These are phyloP conservation scores for Cryptocephalus moraei DNA, from an alignment of 2,888 invertebrate genomes.

Conservation along the genomic window DNA sequence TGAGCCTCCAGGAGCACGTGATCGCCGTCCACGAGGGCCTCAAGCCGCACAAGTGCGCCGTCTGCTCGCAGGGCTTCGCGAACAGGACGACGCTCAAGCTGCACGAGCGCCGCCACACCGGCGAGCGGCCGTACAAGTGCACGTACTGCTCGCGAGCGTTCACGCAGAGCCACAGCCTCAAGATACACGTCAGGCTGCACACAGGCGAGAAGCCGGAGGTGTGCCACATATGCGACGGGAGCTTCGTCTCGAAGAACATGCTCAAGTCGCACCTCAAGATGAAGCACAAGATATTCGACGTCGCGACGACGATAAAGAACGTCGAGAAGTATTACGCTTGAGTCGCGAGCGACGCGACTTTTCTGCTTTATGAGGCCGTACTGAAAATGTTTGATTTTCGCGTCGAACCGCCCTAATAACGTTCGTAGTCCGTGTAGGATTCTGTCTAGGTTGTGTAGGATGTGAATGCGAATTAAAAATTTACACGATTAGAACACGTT, in stretches of 20 bases:
- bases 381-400: no score
- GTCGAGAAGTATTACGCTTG: background rate
- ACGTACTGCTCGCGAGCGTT: slow-evolving; percentile 46
- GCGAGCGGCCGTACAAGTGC: slow-evolving; percentile 44
- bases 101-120: slow-evolving; percentile 46
- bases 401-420: no score
- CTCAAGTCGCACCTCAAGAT: slow-evolving; percentile 26
- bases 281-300: slow-evolving; percentile 24
- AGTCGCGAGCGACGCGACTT: background rate
- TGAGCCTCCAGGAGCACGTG: slow-evolving; percentile 23
- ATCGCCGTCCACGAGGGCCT: slow-evolving; percentile 30
- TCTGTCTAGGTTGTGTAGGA: no score
- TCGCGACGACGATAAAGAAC: slow-evolving; percentile 4
- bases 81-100: slow-evolving; percentile 43
- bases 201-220: slow-evolving; percentile 37
- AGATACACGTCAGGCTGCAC: slow-evolving; percentile 34
- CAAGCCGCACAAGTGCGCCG: slow-evolving; percentile 40
- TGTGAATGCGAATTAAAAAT: no score
- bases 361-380: background rate
- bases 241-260: slow-evolving; percentile 25
- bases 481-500: no score
- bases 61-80: slow-evolving; percentile 47
- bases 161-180: slow-evolving; percentile 27
- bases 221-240: slow-evolving; percentile 28
- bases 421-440: no score